Evolutionary conservation across 2,797 vertebrate genomes (phyloP).

Genomic region (Scolopax bukidnonensis): DNA sequence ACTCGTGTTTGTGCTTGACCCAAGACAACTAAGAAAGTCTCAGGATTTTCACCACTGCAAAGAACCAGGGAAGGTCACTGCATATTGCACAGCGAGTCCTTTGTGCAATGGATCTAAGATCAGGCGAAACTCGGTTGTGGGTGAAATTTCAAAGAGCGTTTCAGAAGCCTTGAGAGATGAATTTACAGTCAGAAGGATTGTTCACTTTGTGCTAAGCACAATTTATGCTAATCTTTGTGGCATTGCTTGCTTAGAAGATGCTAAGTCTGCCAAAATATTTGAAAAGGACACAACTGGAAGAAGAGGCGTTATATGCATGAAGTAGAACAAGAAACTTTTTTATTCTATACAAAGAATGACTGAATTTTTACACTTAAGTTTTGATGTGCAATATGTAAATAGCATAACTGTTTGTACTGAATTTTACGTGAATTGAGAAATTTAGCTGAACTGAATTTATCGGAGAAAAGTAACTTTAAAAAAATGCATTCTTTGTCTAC

Average conservation of each 20-base stretch:
- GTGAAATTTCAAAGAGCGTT: neutral
- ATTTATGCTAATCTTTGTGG: slow-evolving; percentile 14
- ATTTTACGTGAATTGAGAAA: neutral
- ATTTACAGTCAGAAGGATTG: neutral
- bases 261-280: slow-evolving; percentile 33
- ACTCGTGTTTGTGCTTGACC: neutral
- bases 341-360: slow-evolving; percentile 64
- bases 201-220: slow-evolving; percentile 37
- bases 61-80: neutral
- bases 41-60: neutral
- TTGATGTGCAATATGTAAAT: slow-evolving; percentile 20
- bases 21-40: neutral
- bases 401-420: neutral
- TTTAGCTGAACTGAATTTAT: slow-evolving; percentile 13
- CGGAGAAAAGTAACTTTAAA: slow-evolving; percentile 10
- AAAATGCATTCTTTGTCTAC: neutral
- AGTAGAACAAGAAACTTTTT: slow-evolving; percentile 61
- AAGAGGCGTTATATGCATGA: slow-evolving; percentile 26
- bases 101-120: neutral
- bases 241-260: neutral
- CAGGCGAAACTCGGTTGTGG: neutral
- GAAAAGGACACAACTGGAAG: slow-evolving; percentile 33
- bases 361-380: slow-evolving; percentile 46
- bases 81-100: neutral
- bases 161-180: neutral